Conservation (phyloP, 2,113 vertebrate species). For the Barbus barbus region DNA sequence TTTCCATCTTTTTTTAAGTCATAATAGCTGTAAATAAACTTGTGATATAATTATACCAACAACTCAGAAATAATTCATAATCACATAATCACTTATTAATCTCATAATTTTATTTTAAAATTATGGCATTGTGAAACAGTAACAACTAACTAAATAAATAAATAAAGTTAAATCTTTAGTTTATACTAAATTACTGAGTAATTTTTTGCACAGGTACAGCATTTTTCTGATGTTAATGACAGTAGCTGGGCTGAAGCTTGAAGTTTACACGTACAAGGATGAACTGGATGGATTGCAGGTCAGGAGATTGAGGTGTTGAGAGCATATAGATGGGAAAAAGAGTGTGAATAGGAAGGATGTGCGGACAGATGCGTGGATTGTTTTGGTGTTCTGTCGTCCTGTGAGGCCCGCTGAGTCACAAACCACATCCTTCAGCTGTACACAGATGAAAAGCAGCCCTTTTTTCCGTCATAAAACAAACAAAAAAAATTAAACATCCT, state of each 20-base stretch:
- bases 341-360: conserved; percentile 16
- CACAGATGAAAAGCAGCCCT: conserved; percentile 52
- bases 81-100: no score
- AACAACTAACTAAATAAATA: no score
- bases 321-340: not conserved
- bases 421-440: conserved; percentile 43
- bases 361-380: conserved; percentile 16
- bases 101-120: no score
- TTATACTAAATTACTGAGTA: not conserved
- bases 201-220: not conserved
- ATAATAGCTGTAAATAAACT: no score
- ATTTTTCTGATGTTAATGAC: not conserved
- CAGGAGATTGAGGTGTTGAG: not conserved
- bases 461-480: conserved; percentile 16
- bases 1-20: no score
- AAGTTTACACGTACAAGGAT: not conserved
- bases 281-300: not conserved
- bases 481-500: conserved; percentile 8
- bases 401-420: conserved; percentile 26
- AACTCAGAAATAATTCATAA: no score
- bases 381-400: conserved; percentile 24
- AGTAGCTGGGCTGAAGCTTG: not conserved
- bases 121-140: no score
- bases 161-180: not conserved
- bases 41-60: no score